Conservation (phyloP, 2,888 invertebrate genomes). For the Chirona hameri region DNA sequence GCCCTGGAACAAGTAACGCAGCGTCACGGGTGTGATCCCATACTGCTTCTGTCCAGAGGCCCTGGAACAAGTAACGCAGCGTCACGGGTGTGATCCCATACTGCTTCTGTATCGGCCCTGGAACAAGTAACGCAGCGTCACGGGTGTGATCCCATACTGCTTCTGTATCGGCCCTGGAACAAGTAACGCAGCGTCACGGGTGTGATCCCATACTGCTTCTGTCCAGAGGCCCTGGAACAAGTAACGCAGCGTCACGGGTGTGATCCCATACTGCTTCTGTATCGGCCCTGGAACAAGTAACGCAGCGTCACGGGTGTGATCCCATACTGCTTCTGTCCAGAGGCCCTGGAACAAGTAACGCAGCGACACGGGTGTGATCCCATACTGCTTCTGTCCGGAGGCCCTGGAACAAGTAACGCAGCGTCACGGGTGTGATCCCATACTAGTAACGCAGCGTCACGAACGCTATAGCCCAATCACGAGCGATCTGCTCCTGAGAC, state of each 20-base stretch:
- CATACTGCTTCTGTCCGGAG: slow-evolving; percentile 44
- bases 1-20: too few relatives aligned
- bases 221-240: too few relatives aligned
- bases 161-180: too few relatives aligned
- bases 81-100: neutral
- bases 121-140: neutral
- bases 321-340: slow-evolving; percentile 44
- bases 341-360: too few relatives aligned
- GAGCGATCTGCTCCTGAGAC: too few relatives aligned
- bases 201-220: slow-evolving; percentile 44
- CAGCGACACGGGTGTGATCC: neutral
- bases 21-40: neutral
- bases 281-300: too few relatives aligned
- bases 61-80: too few relatives aligned
- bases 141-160: slow-evolving; percentile 44
- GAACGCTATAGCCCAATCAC: too few relatives aligned
- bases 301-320: neutral
- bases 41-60: slow-evolving; percentile 44
- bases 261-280: slow-evolving; percentile 44
- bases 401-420: too few relatives aligned
- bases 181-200: neutral
- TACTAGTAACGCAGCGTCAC: too few relatives aligned
- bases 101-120: slow-evolving; percentile 44
- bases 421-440: too few relatives aligned
- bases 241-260: neutral